Evolutionary conservation across 2,888 invertebrate species (phyloP), one percentile per base, ranked within the genome.

Genomic region (Eupsilia transversa): DNA sequence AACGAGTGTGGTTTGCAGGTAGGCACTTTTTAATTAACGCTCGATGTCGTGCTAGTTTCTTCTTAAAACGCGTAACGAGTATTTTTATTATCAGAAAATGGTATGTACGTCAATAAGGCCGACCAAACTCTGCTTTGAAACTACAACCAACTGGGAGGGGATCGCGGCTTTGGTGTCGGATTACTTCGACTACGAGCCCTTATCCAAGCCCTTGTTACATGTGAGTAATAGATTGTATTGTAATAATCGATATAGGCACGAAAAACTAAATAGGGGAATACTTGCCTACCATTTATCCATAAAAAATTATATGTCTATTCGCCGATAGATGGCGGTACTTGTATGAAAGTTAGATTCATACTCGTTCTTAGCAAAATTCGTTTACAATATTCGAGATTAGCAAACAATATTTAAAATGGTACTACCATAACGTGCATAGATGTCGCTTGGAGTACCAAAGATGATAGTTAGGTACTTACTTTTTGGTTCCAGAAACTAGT

Each of bases 91-190:
- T 92, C 92, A 99, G 98, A 99, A 99, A 97, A 98, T 99, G 97
- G 98, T 99, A 57, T 98, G 98, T 86, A 98, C 98, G 10, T 97
- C 98, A 4, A 97, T 99, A 81, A 96, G 98, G 60, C 98, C 98
- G 35, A 98, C 98, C 23, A 97, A 97, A 82, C 96, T 98, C 74
- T 97, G 97, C 30, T 98, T 97, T 93, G 96, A 97, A 14, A 97
- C 97, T 86, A 96, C 99, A 60, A 97, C 97, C 88, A 97, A 97
- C 60, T 98, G 98, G 97, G 97, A 97, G 89, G 97, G 97, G 57
- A 97, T 98, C 85, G 97, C 98, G 0, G 95, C 96, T 64, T 98
- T 99, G 91, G 97, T 98, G 4, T 97, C 98, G 0, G 98, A 99
- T 93, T 98, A 97, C 90, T 97, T 99, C 80, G 96, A 97, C 84